Conservation (phyloP, 2,888 invertebrate species). For the Lissonota sp. region DNA sequence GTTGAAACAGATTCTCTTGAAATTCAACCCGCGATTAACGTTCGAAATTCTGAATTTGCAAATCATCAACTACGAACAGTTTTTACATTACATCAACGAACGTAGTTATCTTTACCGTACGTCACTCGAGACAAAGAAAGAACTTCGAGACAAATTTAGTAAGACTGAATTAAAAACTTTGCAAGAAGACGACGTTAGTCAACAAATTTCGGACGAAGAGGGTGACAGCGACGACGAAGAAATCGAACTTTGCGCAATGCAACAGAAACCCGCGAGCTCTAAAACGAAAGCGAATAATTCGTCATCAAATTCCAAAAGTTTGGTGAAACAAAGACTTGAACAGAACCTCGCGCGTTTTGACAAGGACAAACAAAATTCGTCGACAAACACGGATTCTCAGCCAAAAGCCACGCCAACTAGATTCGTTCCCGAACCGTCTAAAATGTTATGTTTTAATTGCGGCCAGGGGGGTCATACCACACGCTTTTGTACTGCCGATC, state of each 20-base stretch:
- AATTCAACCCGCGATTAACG: constrained; percentile 15
- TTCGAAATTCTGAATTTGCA: constrained; percentile 18
- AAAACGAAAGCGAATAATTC: not conserved
- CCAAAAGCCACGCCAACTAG: not conserved
- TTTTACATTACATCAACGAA: constrained; percentile 37
- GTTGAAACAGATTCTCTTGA: constrained; percentile 20
- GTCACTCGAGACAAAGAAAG: not conserved
- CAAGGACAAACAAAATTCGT: not conserved
- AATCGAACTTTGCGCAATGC: not conserved
- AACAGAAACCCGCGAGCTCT: not conserved
- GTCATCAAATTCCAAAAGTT: constrained; percentile 16
- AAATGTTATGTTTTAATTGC: constrained; percentile 44
- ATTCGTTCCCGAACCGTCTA: constrained; percentile 17
- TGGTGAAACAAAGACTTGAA: constrained; percentile 30
- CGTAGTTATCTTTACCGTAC: constrained; percentile 12
- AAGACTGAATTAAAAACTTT: not conserved
- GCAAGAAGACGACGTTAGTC: not conserved
- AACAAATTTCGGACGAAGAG: not conserved
- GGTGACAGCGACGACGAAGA: not conserved
- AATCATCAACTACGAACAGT: constrained; percentile 2
- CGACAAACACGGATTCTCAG: no score
- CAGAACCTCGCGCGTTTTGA: constrained; percentile 19
- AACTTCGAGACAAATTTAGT: not conserved
- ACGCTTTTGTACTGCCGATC: constrained; percentile 29
- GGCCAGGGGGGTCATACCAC: constrained; percentile 33